Percentiles rank a stretch among this genome's conserved stretches.
These are phyloP conservation scores for Brachypalpus laphriformis DNA, from an alignment of 2,888 invertebrate genomes.

Conservation along the genomic window DNA sequence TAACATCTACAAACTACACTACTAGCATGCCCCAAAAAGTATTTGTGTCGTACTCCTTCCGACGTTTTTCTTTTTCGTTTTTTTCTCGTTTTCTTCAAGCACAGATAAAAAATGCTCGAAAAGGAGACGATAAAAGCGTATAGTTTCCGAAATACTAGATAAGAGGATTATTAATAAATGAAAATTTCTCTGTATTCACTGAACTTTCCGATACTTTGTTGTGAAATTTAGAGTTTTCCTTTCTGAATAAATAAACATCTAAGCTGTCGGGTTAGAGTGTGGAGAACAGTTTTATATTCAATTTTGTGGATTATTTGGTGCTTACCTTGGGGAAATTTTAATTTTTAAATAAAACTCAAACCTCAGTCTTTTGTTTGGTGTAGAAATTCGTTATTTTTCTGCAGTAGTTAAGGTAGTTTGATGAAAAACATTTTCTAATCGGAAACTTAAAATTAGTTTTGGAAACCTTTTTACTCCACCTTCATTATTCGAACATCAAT, in stretches of 20 bases:
- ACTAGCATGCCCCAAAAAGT: conserved; percentile 51
- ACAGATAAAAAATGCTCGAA: conserved; percentile 24
- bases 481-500: conserved; percentile 41
- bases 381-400: conserved; percentile 32
- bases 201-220: neutral
- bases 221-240: neutral
- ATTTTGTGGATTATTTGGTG: neutral
- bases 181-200: neutral
- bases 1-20: conserved; percentile 10
- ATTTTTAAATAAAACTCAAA: conserved; percentile 29
- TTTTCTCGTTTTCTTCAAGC: conserved; percentile 3
- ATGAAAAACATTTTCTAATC: conserved; percentile 65
- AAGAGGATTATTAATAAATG: neutral
- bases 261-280: neutral
- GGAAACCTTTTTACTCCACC: conserved; percentile 61
- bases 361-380: conserved; percentile 25
- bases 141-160: neutral
- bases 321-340: conserved; percentile 47
- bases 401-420: conserved; percentile 50
- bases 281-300: neutral
- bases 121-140: neutral
- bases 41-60: conserved; percentile 31
- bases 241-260: conserved; percentile 6
- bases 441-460: conserved; percentile 43
- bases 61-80: neutral